Evolutionary conservation across 1,140 invertebrate genomes (phyloP), one percentile per base, ranked within the genome.

Genomic region (Ceratina japonica): DNA sequence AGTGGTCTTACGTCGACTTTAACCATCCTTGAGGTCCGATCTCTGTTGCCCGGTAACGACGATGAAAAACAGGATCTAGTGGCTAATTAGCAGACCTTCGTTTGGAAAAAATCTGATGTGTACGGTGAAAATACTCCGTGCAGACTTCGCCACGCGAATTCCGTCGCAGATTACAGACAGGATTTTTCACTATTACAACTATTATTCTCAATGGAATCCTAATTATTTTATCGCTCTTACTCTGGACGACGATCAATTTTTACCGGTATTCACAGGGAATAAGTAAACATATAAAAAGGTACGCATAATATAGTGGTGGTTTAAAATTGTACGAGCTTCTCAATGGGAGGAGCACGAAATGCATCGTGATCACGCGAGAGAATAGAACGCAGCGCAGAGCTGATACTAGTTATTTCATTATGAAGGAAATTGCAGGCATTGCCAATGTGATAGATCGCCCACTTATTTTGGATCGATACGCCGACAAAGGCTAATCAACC

Each of bases 11-110:
- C 75, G 59, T 75, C 68, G 69, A 73, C 75, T 78, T 73, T 78
- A 76, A 75, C 66, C 61, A 52, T 59, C 75, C 75, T 80, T 63
- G 59, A n/a, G 18, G 64, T 20, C 54, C 73, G 61, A 63, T 70
- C 56, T 80, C 51, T 56, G 65, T 54, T 56, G 61, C 22, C 5
- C 22, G 12, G 44, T 52, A 75, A 64, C 63, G 74, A 69, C 64
- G 72, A 59, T 58, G 75, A 81, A 85, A 81, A 85, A 75, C 51
- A 31, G 78, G 74, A 81, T 74, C 58, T 56, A 78, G 73, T 62
- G 78, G 84, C 65, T 87, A 87, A 87, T 87, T 88, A 88, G 78
- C 66, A 79, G 71, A 65, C 59, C 54, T 49, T 24, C 59, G 58
- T 12, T 70, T n/a, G 44, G 31, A 52, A 58, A 63, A 69, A 22